These are phyloP conservation scores for Adelosebastes latens DNA, from an alignment of 2,797 vertebrate species.

Conservation along the genomic window DNA sequence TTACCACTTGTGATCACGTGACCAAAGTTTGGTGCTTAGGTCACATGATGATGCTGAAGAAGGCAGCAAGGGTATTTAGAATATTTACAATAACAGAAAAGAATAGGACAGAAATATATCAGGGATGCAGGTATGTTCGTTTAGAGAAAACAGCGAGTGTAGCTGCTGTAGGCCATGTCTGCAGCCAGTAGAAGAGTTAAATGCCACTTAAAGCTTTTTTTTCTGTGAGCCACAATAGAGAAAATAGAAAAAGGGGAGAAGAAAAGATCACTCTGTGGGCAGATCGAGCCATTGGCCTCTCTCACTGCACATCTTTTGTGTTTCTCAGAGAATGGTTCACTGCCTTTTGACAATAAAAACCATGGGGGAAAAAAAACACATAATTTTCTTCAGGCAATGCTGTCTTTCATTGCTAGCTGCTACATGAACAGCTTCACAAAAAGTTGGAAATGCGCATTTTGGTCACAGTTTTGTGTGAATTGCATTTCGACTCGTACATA, in stretches of 20 bases:
- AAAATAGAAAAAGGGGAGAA: slow-evolving; percentile 55
- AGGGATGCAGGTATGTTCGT: background rate
- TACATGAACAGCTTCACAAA: slow-evolving; percentile 59
- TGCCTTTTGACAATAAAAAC: slow-evolving; percentile 83
- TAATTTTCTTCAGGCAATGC: slow-evolving; percentile 71
- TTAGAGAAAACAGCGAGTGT: background rate
- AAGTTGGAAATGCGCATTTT: slow-evolving; percentile 57
- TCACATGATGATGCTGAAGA: background rate
- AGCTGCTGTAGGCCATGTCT: slow-evolving; percentile 39
- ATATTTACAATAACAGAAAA: background rate
- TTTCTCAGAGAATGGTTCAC: slow-evolving; percentile 79
- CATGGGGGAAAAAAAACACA: slow-evolving; percentile 52
- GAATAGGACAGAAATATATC: background rate
- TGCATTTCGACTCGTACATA: slow-evolving; percentile 46
- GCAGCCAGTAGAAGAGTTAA: slow-evolving; percentile 56
- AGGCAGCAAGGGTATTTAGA: background rate
- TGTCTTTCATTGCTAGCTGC: slow-evolving; percentile 60
- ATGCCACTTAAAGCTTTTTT: slow-evolving; percentile 68
- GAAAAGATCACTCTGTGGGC: slow-evolving; percentile 68
- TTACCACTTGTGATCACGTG: background rate
- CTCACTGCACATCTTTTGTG: slow-evolving; percentile 76
- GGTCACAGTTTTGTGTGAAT: slow-evolving; percentile 53
- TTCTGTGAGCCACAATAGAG: slow-evolving; percentile 64
- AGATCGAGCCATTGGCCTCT: slow-evolving; percentile 75
- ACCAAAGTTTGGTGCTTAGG: background rate